These are phyloP conservation scores for Chrysomela aeneicollis DNA, from an alignment of 2,888 invertebrate species.

Conservation along the genomic window DNA sequence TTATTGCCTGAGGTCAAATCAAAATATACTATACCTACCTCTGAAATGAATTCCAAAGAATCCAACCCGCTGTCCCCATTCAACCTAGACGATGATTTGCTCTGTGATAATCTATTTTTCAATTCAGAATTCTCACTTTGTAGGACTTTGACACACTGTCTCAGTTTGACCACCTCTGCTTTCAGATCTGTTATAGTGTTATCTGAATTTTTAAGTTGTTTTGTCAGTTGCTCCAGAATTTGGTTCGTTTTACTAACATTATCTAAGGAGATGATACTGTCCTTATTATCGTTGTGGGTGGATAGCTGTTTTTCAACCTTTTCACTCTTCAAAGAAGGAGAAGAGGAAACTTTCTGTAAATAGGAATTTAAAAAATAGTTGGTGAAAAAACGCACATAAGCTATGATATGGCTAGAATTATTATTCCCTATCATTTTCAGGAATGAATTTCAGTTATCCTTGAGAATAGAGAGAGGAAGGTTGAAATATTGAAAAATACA, in stretches of 20 bases:
- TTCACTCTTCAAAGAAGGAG: not conserved
- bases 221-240: constrained; percentile 61
- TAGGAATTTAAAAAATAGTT: not conserved
- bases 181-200: constrained; percentile 72
- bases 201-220: constrained; percentile 71
- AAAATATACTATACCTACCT: constrained; percentile 48
- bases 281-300: constrained; percentile 37
- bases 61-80: constrained; percentile 52
- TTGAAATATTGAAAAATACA: no score
- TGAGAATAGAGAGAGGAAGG: no score
- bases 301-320: constrained; percentile 24
- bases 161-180: constrained; percentile 69
- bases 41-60: constrained; percentile 55
- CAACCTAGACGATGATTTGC: constrained; percentile 33
- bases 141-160: constrained; percentile 76
- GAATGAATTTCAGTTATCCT: no score
- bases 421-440: no score
- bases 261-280: constrained; percentile 45
- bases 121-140: constrained; percentile 82
- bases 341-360: not conserved
- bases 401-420: no score
- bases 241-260: constrained; percentile 51
- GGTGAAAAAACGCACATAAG: no score
- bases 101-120: constrained; percentile 65
- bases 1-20: no score